Evolutionary conservation across 2,888 invertebrate genomes (phyloP).

Genomic region (Drosophila siamana): DNA sequence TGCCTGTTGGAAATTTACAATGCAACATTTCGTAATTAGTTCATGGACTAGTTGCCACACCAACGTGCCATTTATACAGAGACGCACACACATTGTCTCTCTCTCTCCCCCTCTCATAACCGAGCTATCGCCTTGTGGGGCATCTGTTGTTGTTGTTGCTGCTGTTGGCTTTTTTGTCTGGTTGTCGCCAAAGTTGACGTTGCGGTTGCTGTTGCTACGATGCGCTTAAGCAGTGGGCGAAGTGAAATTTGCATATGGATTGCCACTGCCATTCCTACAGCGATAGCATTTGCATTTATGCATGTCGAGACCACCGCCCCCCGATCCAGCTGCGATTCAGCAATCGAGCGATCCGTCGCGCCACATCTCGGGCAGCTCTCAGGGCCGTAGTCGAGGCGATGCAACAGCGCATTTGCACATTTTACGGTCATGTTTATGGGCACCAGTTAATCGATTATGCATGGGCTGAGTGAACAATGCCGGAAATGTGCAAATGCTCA

Average conservation of each 20-base stretch:
- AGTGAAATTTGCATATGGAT: conserved; percentile 73
- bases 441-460: conserved; percentile 75
- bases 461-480: conserved; percentile 75
- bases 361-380: conserved; percentile 3
- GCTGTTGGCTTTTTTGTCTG: not conserved
- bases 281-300: conserved; percentile 73
- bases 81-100: conserved; percentile 20
- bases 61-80: conserved; percentile 5
- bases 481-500: conserved; percentile 73
- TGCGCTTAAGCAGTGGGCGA: conserved; percentile 36
- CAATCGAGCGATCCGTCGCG: not conserved
- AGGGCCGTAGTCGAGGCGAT: conserved; percentile 26
- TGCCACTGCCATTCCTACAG: conserved; percentile 58
- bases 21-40: conserved; percentile 36
- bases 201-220: not conserved
- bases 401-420: conserved; percentile 72
- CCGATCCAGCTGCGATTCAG: conserved; percentile 18
- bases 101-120: too few relatives aligned
- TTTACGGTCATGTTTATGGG: conserved; percentile 77
- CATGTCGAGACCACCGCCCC: conserved; percentile 46
- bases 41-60: conserved; percentile 20
- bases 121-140: conserved; percentile 14
- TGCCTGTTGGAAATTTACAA: not conserved
- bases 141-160: conserved; percentile 5
- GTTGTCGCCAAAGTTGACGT: not conserved